Conservation (phyloP, 2,888 invertebrate species). For the Apeira syringaria region DNA sequence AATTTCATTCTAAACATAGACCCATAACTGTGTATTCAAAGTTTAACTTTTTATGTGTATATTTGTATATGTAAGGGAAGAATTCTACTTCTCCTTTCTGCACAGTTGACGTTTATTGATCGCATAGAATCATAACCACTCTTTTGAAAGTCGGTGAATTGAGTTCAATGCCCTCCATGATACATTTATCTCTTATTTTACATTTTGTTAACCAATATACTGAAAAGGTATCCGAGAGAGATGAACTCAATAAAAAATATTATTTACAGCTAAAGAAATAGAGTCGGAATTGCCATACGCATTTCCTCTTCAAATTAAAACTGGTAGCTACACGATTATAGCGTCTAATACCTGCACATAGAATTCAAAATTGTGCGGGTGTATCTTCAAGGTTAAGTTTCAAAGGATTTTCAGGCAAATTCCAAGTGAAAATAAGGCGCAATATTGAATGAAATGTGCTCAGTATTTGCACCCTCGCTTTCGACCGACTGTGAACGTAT, state of each 20-base stretch:
- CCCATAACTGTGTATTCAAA: too few species aligned
- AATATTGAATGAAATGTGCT: conserved; percentile 18
- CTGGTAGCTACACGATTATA: conserved; percentile 1
- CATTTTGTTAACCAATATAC: conserved; percentile 16
- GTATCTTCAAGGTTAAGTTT: background rate
- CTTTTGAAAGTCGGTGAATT: conserved; percentile 10
- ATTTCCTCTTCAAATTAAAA: conserved; percentile 23
- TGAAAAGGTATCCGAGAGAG: conserved; percentile 14
- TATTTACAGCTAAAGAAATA: conserved; percentile 15
- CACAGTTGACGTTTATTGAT: conserved; percentile 9
- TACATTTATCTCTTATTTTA: conserved; percentile 23
- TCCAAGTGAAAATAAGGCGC: conserved; percentile 22
- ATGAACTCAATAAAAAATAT: conserved; percentile 22
- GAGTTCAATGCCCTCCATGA: conserved; percentile 25
- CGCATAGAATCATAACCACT: conserved; percentile 1
- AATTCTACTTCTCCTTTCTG: too few species aligned
- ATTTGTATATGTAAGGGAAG: too few species aligned
- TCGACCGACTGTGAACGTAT: conserved; percentile 13
- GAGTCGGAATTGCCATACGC: conserved; percentile 17
- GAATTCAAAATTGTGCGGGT: conserved; percentile 1
- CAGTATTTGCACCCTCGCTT: conserved; percentile 16
- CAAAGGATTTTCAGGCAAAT: conserved; percentile 20
- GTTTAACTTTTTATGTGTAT: too few species aligned
- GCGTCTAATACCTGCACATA: background rate
- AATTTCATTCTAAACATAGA: too few species aligned